Percentiles rank a stretch among this genome's conserved stretches.
Evolutionary conservation across 2,888 invertebrate species (phyloP).

Genomic region (Drosophila koepferae): DNA sequence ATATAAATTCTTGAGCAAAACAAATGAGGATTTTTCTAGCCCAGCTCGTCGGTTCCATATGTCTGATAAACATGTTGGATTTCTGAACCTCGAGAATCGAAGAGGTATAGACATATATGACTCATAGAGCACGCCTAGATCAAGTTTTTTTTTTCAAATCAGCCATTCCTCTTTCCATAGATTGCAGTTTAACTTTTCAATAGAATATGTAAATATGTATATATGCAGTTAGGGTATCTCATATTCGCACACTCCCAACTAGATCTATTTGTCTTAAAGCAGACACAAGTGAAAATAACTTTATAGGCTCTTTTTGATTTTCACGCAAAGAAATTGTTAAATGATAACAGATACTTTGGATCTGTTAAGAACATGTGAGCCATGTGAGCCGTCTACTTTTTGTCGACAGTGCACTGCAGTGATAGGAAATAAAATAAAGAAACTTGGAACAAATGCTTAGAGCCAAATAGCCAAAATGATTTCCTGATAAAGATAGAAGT

Average conservation of each 20-base stretch:
- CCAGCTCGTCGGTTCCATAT: too few species aligned
- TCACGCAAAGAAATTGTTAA: neutral
- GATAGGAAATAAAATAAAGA: neutral
- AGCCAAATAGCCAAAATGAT: neutral
- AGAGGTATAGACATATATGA: neutral
- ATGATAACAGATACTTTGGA: neutral
- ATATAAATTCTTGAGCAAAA: too few species aligned
- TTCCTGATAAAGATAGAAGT: neutral
- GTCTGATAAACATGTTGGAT: too few species aligned
- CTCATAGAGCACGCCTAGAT: too few species aligned
- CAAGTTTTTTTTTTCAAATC: too few species aligned
- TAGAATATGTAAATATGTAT: neutral
- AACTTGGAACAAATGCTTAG: too few species aligned
- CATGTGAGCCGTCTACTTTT: neutral
- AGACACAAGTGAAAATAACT: neutral
- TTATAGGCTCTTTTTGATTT: neutral
- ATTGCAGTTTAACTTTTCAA: neutral
- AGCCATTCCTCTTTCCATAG: too few species aligned
- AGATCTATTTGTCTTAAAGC: neutral
- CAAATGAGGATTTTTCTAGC: too few species aligned
- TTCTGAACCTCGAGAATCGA: neutral
- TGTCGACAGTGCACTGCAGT: neutral
- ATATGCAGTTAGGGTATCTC: neutral
- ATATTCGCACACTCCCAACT: neutral
- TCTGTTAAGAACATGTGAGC: neutral